Percentiles rank a stretch among this genome's conserved stretches.
phyloP scores from a whole-genome alignment of 2,888 invertebrate genomes.

The Drosophila melanosoma region DNA sequence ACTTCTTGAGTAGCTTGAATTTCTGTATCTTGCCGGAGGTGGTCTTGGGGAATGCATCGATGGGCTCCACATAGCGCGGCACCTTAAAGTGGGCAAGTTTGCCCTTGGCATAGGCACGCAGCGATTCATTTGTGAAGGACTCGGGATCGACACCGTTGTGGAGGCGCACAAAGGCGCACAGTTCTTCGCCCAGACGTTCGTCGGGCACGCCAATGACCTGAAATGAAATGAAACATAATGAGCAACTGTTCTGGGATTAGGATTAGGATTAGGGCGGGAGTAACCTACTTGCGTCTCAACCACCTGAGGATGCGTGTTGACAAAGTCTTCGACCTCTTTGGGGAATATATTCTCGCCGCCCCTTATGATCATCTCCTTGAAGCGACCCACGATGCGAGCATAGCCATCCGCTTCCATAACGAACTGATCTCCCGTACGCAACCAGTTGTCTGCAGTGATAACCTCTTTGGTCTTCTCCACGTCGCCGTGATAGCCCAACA shows the following conservation, averaged over 20 bases:
- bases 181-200: constrained; percentile 90
- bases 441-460: constrained; percentile 89
- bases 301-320: constrained; percentile 89
- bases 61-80: constrained; percentile 88
- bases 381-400: constrained; percentile 88
- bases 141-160: constrained; percentile 83
- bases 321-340: constrained; percentile 90
- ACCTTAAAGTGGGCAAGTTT: constrained; percentile 92
- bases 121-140: constrained; percentile 86
- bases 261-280: background rate
- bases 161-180: constrained; percentile 88
- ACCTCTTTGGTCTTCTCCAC: constrained; percentile 89
- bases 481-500: constrained; percentile 92
- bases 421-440: constrained; percentile 89
- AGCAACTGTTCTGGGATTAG: background rate
- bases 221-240: background rate
- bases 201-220: constrained; percentile 90
- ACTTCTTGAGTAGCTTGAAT: constrained; percentile 85
- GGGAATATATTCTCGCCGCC: constrained; percentile 94
- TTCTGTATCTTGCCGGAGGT: constrained; percentile 93
- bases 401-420: constrained; percentile 89
- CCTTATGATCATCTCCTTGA: constrained; percentile 91
- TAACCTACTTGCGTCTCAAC: constrained; percentile 88
- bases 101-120: constrained; percentile 88
- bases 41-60: constrained; percentile 90